A percentile compares a stretch with the other conserved stretches of the same genome.
phyloP scores from a whole-genome alignment of 2,113 vertebrate genomes.

The Peromyscus maniculatus region DNA sequence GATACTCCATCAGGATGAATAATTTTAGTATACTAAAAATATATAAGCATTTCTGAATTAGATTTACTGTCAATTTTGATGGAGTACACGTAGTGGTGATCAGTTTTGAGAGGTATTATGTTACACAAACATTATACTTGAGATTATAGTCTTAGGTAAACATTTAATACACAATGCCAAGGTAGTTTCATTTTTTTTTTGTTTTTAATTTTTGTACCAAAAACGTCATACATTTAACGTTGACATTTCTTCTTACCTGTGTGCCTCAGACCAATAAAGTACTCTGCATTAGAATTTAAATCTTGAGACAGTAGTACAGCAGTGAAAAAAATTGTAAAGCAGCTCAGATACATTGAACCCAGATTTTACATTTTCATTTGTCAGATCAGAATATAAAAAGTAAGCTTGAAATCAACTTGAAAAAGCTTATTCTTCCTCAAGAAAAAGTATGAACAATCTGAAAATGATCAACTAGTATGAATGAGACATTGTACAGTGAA shows the following conservation, averaged over 20 bases:
- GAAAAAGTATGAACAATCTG: constrained; percentile 90
- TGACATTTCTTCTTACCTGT: constrained; percentile 86
- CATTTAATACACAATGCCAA: constrained; percentile 84
- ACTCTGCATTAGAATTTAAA: constrained; percentile 89
- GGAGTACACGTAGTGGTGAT: constrained; percentile 76
- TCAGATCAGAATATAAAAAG: constrained; percentile 90
- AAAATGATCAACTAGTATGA: constrained; percentile 88
- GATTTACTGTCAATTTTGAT: constrained; percentile 76
- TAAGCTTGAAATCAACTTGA: constrained; percentile 85
- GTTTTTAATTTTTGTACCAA: constrained; percentile 82
- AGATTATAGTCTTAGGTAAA: constrained; percentile 84
- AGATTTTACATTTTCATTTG: constrained; percentile 86
- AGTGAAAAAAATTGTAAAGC: constrained; percentile 87
- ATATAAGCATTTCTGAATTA: constrained; percentile 80
- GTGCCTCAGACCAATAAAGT: constrained; percentile 87
- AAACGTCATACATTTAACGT: constrained; percentile 79
- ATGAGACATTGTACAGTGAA: constrained; percentile 85
- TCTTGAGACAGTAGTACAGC: constrained; percentile 91
- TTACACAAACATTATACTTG: constrained; percentile 74
- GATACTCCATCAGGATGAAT: constrained; percentile 74
- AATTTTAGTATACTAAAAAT: constrained; percentile 82
- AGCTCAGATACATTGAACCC: constrained; percentile 87
- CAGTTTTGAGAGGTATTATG: constrained; percentile 80
- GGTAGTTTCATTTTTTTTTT: constrained; percentile 78
- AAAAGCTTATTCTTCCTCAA: constrained; percentile 90